Conservation (phyloP, 1,140 invertebrate species). For the Mycetomoellerius zeteki region DNA sequence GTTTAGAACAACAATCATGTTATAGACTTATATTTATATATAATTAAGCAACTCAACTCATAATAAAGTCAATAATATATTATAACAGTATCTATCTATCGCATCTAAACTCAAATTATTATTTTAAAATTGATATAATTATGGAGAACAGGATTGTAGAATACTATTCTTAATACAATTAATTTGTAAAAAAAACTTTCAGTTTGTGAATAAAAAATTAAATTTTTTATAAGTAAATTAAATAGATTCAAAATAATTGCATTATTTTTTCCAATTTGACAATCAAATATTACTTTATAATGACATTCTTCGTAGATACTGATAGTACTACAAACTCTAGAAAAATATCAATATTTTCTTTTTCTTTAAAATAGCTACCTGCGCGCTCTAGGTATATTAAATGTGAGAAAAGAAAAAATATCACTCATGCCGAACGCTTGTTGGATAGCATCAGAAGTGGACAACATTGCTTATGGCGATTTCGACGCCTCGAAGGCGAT, state of each 20-base stretch:
- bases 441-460: neutral
- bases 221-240: neutral
- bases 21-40: neutral
- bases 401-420: conserved; percentile 41
- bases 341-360: neutral
- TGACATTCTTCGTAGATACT: neutral
- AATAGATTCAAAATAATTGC: neutral
- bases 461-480: conserved; percentile 47
- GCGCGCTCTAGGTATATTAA: conserved; percentile 29
- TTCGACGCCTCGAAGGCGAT: conserved; percentile 40
- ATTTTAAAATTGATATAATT: neutral
- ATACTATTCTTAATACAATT: neutral
- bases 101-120: neutral
- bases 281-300: neutral
- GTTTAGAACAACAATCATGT: neutral
- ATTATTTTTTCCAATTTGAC: neutral
- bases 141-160: too few species aligned
- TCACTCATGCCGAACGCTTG: conserved; percentile 21
- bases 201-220: neutral
- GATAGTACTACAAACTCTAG: neutral
- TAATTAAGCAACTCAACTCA: neutral
- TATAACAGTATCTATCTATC: neutral
- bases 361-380: conserved; percentile 34
- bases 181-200: neutral
- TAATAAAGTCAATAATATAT: neutral